Conservation (phyloP, 2,113 vertebrate species). For the Podarcis muralis region DNA sequence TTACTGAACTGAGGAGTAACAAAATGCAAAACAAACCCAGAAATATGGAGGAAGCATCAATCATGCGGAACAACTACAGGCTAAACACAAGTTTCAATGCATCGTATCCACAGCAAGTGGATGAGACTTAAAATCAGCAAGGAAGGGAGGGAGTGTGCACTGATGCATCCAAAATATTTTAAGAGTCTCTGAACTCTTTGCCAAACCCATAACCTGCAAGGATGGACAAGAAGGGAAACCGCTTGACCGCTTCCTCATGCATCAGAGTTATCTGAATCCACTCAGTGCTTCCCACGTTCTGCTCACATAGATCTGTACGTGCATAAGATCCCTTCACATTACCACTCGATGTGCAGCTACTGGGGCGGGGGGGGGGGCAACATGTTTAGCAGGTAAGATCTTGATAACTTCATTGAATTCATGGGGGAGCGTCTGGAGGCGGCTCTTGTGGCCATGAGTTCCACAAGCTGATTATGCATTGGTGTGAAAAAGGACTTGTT, state of each 20-base stretch:
- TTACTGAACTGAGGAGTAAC: not conserved
- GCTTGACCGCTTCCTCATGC: no score
- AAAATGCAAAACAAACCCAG: not conserved
- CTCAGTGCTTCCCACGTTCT: not conserved
- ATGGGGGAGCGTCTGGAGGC: not conserved
- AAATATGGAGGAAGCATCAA: not conserved
- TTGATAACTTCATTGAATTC: not conserved
- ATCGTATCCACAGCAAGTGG: not conserved
- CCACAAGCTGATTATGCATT: not conserved
- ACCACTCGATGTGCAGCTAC: no score
- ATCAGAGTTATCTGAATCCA: not conserved
- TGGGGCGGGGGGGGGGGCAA: not conserved
- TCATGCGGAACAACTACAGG: not conserved
- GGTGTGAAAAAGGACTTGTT: no score
- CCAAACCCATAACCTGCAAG: not conserved
- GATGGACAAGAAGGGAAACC: not conserved
- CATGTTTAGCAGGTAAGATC: not conserved
- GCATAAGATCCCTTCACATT: not conserved
- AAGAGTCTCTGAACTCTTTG: not conserved
- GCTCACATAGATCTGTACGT: not conserved
- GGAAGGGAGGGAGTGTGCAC: no score
- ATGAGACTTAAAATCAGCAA: not conserved
- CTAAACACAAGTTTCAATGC: not conserved
- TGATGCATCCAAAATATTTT: not conserved
- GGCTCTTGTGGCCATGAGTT: not conserved